These are phyloP conservation scores for Drosophila persimilis DNA, from an alignment of 1,140 invertebrate genomes.

Conservation along the genomic window DNA sequence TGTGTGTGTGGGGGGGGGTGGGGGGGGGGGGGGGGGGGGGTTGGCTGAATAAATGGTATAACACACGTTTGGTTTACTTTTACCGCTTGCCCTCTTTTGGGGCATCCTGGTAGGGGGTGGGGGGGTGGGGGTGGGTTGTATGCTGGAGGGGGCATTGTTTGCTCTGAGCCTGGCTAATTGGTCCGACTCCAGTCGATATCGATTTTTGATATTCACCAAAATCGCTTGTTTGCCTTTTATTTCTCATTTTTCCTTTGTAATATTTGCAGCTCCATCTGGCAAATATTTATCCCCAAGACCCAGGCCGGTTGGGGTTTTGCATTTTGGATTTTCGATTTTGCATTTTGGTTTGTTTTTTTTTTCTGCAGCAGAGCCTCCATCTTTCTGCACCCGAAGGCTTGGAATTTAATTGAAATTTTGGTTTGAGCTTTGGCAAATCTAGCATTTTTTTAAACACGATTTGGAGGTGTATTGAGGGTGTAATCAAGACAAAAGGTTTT, in stretches of 20 bases:
- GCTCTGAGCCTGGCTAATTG: conserved; percentile 51
- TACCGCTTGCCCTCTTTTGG: conserved; percentile 1
- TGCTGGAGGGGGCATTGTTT: conserved; percentile 22
- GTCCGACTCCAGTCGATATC: conserved; percentile 39
- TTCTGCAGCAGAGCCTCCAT: conserved; percentile 1
- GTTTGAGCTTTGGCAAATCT: conserved; percentile 12
- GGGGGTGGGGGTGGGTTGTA: background rate
- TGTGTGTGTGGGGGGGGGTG: too few relatives aligned
- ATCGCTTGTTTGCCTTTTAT: conserved; percentile 19
- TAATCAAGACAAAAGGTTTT: too few relatives aligned
- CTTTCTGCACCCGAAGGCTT: conserved; percentile 9
- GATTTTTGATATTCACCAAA: conserved; percentile 34
- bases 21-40: too few relatives aligned
- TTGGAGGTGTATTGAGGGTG: background rate
- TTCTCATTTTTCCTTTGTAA: conserved; percentile 24
- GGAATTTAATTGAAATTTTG: conserved; percentile 44
- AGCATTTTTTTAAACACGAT: background rate
- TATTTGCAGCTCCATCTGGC: conserved; percentile 50
- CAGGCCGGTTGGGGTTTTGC: conserved; percentile 18
- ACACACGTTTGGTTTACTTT: conserved; percentile 39
- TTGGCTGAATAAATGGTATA: conserved; percentile 14
- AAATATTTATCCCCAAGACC: conserved; percentile 55
- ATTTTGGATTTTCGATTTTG: conserved; percentile 9
- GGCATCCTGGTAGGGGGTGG: too few relatives aligned
- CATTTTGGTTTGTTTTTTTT: conserved; percentile 18